Base-by-base conservation (phyloP, 2,113 vertebrate species). In the Bambusicola thoracicus region DNA sequence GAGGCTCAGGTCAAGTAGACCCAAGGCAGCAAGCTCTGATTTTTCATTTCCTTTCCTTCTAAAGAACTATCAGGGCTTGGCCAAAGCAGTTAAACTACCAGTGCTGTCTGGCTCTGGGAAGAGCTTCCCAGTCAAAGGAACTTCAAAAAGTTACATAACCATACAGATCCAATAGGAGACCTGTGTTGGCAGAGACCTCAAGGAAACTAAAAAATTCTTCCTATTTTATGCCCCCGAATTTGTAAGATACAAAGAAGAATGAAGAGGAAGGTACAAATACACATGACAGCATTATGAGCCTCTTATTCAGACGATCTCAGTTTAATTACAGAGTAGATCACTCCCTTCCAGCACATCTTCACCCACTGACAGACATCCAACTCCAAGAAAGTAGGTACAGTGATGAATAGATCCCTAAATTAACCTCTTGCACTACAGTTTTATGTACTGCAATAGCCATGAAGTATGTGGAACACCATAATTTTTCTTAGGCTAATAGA, bases 1-100 rank as follows among this genome's bases (percentile, higher is more conserved):
- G 80, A 86, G 46, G 75, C 68, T 88, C 41, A 55, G 90, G 65
- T 90, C 88, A 90, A 94, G 76, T 7, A 83, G 87, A 96, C 76
- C 82, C 82, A 48, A 72, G 58, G 89, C 68, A 78, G n/a, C 0
- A 11, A 92, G 36, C 20, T 87, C 46, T 51, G 80, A 14, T 11
- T 67, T 46, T 80, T 58, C 40, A 84, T 91, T 83, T 88, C 46
- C 56, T 81, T 65, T 85, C 27, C 61, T 61, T 44, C 68, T 77
- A 32, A 18, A 65, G 46, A 90, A 56, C 17, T 30, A 36, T 49
- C 58, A 82, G 63, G 72, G 34, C 38, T 80, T 85, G 34, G 65
- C 55, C 61, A 10, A 46, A 19, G 24, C 19, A 41, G 30, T 66
- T 89, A 27, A 91, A 87, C 43, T 24, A 72, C 2, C 36, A 61